Evolutionary conservation across 2,888 invertebrate species (phyloP).

Genomic region (Cantharis nigra): DNA sequence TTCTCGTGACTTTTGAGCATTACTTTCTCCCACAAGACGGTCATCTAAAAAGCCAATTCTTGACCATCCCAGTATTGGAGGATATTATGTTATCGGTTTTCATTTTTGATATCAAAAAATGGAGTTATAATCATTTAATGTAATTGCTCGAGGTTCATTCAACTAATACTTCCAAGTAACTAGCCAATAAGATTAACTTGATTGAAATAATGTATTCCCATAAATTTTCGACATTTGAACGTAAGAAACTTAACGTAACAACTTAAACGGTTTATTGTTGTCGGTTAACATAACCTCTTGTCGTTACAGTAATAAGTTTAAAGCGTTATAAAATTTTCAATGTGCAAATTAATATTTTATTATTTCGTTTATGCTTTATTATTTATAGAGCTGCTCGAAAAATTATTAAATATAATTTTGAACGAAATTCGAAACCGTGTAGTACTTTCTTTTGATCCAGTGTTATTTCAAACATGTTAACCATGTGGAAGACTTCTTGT

Average conservation of each 20-base stretch:
- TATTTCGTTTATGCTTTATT: neutral
- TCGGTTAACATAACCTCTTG: neutral
- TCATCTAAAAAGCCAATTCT: conserved; percentile 25
- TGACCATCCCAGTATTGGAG: conserved; percentile 24
- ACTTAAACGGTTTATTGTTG: neutral
- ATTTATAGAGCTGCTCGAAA: neutral
- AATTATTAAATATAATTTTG: neutral
- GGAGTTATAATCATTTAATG: conserved; percentile 13
- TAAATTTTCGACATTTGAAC: neutral
- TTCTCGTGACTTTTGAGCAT: conserved; percentile 30
- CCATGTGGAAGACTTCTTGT: neutral
- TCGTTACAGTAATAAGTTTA: neutral
- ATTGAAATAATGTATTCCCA: neutral
- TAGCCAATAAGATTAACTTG: neutral
- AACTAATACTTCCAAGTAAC: neutral
- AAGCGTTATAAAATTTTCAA: neutral
- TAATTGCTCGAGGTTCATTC: neutral
- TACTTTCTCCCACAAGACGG: conserved; percentile 22
- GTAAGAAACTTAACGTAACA: too few species aligned
- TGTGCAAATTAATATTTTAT: neutral
- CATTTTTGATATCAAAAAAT: conserved; percentile 18
- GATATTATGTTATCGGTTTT: conserved; percentile 25
- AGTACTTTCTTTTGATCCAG: neutral
- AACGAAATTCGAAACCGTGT: neutral
- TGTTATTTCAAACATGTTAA: neutral